Evolutionary conservation across 92 coral and sea anemone species (phyloP).

Genomic region (Phenganax subtilis): DNA sequence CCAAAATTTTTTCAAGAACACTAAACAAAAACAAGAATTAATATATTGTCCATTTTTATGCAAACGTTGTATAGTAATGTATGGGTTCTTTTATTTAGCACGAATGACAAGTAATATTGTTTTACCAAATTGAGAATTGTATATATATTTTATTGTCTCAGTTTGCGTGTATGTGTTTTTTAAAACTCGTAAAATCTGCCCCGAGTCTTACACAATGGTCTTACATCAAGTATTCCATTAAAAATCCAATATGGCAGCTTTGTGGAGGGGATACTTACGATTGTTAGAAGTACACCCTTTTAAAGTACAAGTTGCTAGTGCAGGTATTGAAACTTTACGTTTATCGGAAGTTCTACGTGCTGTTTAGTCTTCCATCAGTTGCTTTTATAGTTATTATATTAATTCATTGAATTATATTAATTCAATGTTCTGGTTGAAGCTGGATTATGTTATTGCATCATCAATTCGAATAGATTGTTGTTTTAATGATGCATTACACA

Average conservation of each 20-base stretch:
- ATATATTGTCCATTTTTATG: too few relatives aligned
- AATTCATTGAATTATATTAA: too few relatives aligned
- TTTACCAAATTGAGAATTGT: slow-evolving; percentile 7
- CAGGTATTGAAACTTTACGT: slow-evolving; percentile 52
- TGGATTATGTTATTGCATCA: too few relatives aligned
- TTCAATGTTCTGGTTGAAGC: too few relatives aligned
- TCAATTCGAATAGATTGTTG: too few relatives aligned
- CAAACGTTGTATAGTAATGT: too few relatives aligned
- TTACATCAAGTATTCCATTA: slow-evolving; percentile 14
- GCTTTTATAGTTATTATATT: too few relatives aligned
- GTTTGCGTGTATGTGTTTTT: background rate
- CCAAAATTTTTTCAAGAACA: too few relatives aligned
- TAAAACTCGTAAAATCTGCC: background rate
- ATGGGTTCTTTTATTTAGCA: background rate
- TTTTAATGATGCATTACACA: too few relatives aligned
- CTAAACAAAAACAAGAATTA: too few relatives aligned
- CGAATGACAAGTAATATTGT: background rate
- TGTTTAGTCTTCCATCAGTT: background rate
- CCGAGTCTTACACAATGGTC: background rate
- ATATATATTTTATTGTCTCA: background rate
- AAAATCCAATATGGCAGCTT: slow-evolving; percentile 38
- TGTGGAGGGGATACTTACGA: slow-evolving; percentile 69
- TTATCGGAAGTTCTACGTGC: background rate
- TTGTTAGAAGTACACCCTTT: slow-evolving; percentile 68
- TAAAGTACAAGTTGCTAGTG: slow-evolving; percentile 72